These are phyloP conservation scores for Patella pellucida DNA, from an alignment of 2,888 invertebrate species.

Conservation along the genomic window DNA sequence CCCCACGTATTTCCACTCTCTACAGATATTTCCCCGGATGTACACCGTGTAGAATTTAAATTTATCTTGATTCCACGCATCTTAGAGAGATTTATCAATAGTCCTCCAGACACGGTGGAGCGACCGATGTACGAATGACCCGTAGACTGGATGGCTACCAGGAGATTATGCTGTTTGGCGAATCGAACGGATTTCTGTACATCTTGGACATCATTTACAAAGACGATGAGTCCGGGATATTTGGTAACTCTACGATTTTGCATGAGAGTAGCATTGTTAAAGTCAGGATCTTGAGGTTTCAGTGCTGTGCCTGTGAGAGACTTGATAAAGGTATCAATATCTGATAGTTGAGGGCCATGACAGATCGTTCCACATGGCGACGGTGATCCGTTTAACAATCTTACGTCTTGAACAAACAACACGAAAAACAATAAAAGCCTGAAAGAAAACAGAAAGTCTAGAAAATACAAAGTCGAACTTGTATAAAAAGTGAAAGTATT, in stretches of 20 bases:
- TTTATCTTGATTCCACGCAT: background rate
- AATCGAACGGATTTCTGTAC: conserved; percentile 32
- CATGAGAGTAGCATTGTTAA: conserved; percentile 18
- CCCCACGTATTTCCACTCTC: conserved; percentile 5
- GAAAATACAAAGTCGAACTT: too few species aligned
- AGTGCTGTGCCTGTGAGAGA: background rate
- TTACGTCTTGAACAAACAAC: too few species aligned
- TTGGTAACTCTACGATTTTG: conserved; percentile 27
- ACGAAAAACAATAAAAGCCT: too few species aligned
- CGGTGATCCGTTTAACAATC: too few species aligned
- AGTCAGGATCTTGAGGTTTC: background rate
- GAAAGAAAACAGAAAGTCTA: too few species aligned
- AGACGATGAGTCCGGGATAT: conserved; percentile 29
- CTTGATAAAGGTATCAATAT: background rate
- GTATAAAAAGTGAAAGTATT: too few species aligned
- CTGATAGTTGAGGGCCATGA: background rate
- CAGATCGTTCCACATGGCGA: background rate
- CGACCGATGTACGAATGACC: conserved; percentile 1
- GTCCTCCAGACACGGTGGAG: background rate
- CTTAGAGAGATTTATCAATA: background rate
- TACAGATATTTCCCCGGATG: background rate
- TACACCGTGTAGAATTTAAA: background rate
- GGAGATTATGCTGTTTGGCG: background rate
- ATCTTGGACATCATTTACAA: conserved; percentile 33
- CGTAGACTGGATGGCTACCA: background rate